Conservation (phyloP, 2,888 invertebrate species). For the Phyllotreta cruciferae region DNA sequence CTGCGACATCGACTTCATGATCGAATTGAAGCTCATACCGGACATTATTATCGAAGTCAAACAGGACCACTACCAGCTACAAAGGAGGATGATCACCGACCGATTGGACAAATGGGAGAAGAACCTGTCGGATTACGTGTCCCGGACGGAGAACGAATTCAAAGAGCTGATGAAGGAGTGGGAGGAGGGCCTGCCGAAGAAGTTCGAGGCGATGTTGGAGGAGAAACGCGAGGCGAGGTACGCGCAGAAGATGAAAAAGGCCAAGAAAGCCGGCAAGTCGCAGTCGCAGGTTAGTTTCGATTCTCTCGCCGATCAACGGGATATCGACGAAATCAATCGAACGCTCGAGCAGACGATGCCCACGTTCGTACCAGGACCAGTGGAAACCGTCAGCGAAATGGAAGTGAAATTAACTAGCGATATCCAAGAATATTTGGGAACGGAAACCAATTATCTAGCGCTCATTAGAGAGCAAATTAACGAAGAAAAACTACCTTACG, state of each 20-base stretch:
- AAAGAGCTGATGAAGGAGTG: conserved; percentile 45
- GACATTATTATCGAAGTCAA: conserved; percentile 66
- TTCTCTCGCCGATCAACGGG: conserved; percentile 63
- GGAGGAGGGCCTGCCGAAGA: conserved; percentile 46
- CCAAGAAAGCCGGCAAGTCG: conserved; percentile 21
- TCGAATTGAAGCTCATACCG: conserved; percentile 62
- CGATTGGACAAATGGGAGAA: conserved; percentile 53
- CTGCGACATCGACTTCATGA: conserved; percentile 65
- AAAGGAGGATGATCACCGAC: conserved; percentile 45
- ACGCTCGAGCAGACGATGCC: conserved; percentile 57
- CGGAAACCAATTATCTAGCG: conserved; percentile 60
- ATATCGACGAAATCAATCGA: conserved; percentile 60
- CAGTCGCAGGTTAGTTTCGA: conserved; percentile 54
- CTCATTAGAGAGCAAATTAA: conserved; percentile 57
- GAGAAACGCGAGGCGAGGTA: conserved; percentile 51
- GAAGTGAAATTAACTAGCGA: conserved; percentile 60
- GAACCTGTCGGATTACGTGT: conserved; percentile 55
- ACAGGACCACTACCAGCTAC: conserved; percentile 48
- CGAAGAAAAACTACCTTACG: conserved; percentile 61
- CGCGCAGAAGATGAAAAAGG: conserved; percentile 37
- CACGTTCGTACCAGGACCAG: conserved; percentile 59
- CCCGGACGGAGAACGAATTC: conserved; percentile 41
- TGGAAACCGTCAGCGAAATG: conserved; percentile 63
- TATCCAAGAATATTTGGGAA: conserved; percentile 61
- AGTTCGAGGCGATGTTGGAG: conserved; percentile 51